These are phyloP conservation scores for Pristionchus entomophagus DNA, from an alignment of 2,888 invertebrate genomes.

Conservation along the genomic window DNA sequence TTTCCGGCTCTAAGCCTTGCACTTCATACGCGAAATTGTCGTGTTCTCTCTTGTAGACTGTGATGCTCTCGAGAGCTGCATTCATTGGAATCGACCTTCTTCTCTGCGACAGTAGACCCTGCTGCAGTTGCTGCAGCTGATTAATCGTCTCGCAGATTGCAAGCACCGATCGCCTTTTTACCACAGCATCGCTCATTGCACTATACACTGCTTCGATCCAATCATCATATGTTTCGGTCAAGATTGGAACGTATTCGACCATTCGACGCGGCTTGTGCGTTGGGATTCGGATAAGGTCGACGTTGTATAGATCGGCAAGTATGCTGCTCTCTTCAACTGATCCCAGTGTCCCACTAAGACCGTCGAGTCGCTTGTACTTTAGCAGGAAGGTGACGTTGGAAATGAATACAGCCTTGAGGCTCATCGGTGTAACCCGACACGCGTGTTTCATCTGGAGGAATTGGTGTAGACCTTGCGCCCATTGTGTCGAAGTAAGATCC, in stretches of 20 bases:
- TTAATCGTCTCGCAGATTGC: slow-evolving; percentile 69
- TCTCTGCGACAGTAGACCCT: slow-evolving; percentile 63
- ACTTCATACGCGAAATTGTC: background rate
- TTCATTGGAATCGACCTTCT: slow-evolving; percentile 74
- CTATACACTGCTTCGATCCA: slow-evolving; percentile 14
- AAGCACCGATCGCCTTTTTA: slow-evolving; percentile 69
- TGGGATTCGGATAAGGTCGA: slow-evolving; percentile 50
- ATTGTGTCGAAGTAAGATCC: slow-evolving; percentile 75
- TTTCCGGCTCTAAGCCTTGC: background rate
- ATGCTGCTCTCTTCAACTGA: slow-evolving; percentile 65
- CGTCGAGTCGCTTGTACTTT: slow-evolving; percentile 68
- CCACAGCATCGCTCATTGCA: slow-evolving; percentile 49
- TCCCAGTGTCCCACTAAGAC: slow-evolving; percentile 77
- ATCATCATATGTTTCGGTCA: background rate
- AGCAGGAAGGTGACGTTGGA: slow-evolving; percentile 75
- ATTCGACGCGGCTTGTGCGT: slow-evolving; percentile 49
- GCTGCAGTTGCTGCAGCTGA: slow-evolving; percentile 59
- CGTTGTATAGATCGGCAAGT: slow-evolving; percentile 47
- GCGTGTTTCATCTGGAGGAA: slow-evolving; percentile 75
- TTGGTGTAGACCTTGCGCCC: slow-evolving; percentile 75
- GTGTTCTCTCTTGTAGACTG: background rate
- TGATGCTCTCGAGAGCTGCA: background rate
- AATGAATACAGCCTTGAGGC: slow-evolving; percentile 76
- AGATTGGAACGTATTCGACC: slow-evolving; percentile 49
- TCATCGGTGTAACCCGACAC: slow-evolving; percentile 71